Base-by-base conservation (phyloP, 1,140 invertebrate genomes). In the Drosophila nigrodunni region DNA sequence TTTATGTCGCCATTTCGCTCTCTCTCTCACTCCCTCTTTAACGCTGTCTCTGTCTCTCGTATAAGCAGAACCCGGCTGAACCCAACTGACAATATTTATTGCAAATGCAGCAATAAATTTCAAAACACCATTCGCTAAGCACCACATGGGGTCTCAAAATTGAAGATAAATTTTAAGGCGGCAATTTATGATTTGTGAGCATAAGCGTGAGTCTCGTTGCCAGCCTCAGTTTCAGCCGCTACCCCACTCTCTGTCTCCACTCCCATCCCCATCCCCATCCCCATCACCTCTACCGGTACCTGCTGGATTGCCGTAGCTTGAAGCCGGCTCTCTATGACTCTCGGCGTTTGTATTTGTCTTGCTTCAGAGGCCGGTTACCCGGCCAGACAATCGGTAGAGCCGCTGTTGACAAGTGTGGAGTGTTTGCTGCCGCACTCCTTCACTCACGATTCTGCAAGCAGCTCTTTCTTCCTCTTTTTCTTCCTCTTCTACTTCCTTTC, bases 161-260 rank as follows among this genome's bases (percentile, higher is more conserved):
- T 92, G 90, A 92, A 92, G 90, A 92, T 92, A 92, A 92, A 92
- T 92, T 92, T 92, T 92, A 92, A 92, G 90, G 90, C 90, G 90
- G 90, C 90, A 92, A 92, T 92, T 92, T 92, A 92, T 92, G 90
- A 92, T 92, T 92, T 92, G 90, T 92, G 90, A 82, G 87, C 87
- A 90, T 89, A 89, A 89, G 85, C 80, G 80, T 66, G 68, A 80
- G 80, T 69, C 70, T 73, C 61, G 74, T 72, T 71, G 59, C 52
- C 52, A 68, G 64, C 54, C 49, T 70, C 64, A 44, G 52, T 35
- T 47, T 7, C 62, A 41, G 11, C 35, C 37, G 35, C 15, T n/a
- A 55, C 35, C 44, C 25, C 52, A 13, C 15, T 34, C 35, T 4
- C 34, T 1, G 18, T 21, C 39, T 13, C 0, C 52, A 5, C 21